phyloP scores from a whole-genome alignment of 1,140 invertebrate genomes.

The Drosophila sechellia region DNA sequence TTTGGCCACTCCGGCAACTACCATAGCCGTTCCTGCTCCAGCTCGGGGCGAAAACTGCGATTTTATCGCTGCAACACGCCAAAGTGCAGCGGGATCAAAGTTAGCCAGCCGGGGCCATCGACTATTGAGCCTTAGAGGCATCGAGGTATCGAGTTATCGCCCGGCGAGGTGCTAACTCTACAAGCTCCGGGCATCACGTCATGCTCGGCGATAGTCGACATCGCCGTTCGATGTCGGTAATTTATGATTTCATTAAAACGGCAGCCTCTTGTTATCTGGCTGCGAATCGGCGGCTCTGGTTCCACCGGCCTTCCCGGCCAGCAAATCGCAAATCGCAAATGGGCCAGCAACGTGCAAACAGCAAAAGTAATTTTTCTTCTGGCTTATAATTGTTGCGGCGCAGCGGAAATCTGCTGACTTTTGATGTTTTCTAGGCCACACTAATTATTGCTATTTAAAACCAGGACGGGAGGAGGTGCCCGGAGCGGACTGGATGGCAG shows the following conservation, averaged over 20 bases:
- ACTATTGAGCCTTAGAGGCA: not conserved
- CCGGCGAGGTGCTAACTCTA: constrained; percentile 74
- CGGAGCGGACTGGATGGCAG: not conserved
- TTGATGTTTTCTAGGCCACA: constrained; percentile 81
- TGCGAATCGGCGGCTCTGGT: constrained; percentile 57
- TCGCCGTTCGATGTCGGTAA: constrained; percentile 73
- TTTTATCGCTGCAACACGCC: constrained; percentile 77
- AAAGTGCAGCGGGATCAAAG: constrained; percentile 76
- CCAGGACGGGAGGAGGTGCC: constrained; percentile 18
- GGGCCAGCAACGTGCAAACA: constrained; percentile 77
- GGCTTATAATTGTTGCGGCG: constrained; percentile 71
- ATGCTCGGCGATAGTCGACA: constrained; percentile 49
- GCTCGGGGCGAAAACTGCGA: constrained; percentile 18
- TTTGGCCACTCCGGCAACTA: constrained; percentile 1
- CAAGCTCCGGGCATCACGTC: constrained; percentile 64
- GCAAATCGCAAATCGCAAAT: constrained; percentile 62
- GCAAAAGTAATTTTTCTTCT: constrained; percentile 77
- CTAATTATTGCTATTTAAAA: constrained; percentile 83
- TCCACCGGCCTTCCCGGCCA: constrained; percentile 2
- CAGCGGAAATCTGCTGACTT: constrained; percentile 68
- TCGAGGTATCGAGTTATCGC: constrained; percentile 37
- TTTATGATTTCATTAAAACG: constrained; percentile 84
- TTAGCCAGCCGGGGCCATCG: constrained; percentile 52
- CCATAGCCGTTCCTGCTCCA: constrained; percentile 32
- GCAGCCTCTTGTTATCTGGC: constrained; percentile 77